Evolutionary conservation across 2,888 invertebrate species (phyloP).

Genomic region (Pollenia amentaria): DNA sequence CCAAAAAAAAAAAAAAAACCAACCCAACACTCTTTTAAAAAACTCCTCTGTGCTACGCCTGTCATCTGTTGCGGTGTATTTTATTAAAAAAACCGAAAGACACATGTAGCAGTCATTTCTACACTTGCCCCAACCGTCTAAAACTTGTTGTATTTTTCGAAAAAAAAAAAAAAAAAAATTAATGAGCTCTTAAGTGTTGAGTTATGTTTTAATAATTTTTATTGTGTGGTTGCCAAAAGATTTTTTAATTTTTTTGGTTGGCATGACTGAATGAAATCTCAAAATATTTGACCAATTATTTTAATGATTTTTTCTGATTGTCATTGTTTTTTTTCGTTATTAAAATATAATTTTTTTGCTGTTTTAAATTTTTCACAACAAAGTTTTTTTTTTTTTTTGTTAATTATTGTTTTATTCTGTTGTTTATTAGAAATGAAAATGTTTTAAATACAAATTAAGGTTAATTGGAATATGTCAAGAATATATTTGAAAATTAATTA

Average conservation of each 20-base stretch:
- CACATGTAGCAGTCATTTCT: not conserved
- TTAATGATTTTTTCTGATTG: conserved; percentile 66
- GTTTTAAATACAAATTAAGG: conserved; percentile 21
- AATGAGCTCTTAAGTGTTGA: conserved; percentile 75
- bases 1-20: conserved; percentile 6
- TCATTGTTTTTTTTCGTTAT: conserved; percentile 63
- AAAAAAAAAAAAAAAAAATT: conserved; percentile 41
- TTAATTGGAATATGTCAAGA: conserved; percentile 33
- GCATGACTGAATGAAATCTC: not conserved
- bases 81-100: not conserved
- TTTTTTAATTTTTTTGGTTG: conserved; percentile 3
- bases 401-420: not conserved
- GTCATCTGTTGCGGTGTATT: not conserved
- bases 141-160: conserved; percentile 17
- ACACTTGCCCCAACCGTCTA: conserved; percentile 18
- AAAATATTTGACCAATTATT: conserved; percentile 68
- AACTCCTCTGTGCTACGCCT: not conserved
- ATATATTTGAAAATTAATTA: not conserved
- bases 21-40: not conserved
- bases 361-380: not conserved
- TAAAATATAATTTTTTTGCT: conserved; percentile 55
- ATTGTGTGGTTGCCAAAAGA: conserved; percentile 64
- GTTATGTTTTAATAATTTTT: conserved; percentile 72
- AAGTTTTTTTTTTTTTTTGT: not conserved
- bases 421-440: conserved; percentile 3